Evolutionary conservation across 2,113 vertebrate species (phyloP).

Genomic region (Cyprinodon brontotheroides): DNA sequence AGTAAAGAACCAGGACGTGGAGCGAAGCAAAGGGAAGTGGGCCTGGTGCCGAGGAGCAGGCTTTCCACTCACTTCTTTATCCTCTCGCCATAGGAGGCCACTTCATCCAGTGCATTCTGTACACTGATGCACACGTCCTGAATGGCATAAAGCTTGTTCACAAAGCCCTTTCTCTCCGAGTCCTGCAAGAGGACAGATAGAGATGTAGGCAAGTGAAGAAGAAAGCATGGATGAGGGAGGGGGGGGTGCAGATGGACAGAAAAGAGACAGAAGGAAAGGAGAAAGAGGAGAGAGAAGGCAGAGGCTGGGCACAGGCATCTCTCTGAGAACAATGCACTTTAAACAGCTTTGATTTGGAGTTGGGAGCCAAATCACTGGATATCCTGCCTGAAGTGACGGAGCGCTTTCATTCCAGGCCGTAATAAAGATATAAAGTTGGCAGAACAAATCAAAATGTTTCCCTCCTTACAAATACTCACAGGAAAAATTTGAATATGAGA

Average conservation of each 20-base stretch:
- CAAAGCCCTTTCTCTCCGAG: constrained; percentile 95
- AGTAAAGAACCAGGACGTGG: constrained; percentile 28
- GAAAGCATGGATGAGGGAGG: constrained; percentile 40
- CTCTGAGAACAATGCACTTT: constrained; percentile 73
- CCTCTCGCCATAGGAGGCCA: constrained; percentile 94
- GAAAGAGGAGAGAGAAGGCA: constrained; percentile 51
- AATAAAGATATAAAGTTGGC: constrained; percentile 78
- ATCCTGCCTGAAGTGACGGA: constrained; percentile 68
- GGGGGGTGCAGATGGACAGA: constrained; percentile 22
- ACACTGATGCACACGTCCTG: constrained; percentile 98
- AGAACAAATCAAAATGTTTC: constrained; percentile 79
- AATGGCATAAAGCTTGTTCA: constrained; percentile 98
- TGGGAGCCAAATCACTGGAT: constrained; percentile 74
- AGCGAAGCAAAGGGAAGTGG: constrained; percentile 46
- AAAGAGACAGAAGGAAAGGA: constrained; percentile 28
- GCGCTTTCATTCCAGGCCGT: constrained; percentile 68
- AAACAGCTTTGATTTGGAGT: constrained; percentile 74
- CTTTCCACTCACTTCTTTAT: constrained; percentile 94
- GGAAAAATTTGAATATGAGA: constrained; percentile 73
- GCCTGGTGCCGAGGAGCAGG: constrained; percentile 65
- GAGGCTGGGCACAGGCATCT: constrained; percentile 72
- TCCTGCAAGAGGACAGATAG: constrained; percentile 84
- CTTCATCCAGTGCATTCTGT: constrained; percentile 95
- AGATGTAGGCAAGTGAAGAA: constrained; percentile 58
- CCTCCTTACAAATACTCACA: constrained; percentile 64